phyloP scores from a whole-genome alignment of 2,113 vertebrate genomes.

The Neoarius graeffei region DNA sequence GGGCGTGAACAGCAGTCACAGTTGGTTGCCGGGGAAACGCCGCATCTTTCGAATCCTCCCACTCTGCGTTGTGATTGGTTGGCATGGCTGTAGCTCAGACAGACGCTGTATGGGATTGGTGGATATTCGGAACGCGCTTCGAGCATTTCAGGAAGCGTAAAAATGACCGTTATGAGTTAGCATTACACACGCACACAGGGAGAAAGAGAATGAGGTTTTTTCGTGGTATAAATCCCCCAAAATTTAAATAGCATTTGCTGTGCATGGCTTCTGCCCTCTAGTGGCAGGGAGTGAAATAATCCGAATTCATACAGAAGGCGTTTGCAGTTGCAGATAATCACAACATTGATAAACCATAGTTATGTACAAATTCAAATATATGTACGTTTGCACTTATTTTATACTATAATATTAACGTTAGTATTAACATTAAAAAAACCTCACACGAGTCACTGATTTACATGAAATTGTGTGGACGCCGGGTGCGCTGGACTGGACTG shows the following conservation, averaged over 20 bases:
- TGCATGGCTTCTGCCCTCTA: neutral
- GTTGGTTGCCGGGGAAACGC: neutral
- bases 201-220: too few relatives aligned
- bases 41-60: conserved; percentile 42
- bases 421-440: neutral
- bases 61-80: conserved; percentile 39
- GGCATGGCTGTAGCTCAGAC: conserved; percentile 15
- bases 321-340: too few relatives aligned
- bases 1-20: neutral
- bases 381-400: neutral
- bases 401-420: neutral
- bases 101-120: conserved; percentile 3
- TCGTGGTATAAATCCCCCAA: too few relatives aligned
- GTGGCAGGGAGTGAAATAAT: neutral
- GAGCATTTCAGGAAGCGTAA: conserved; percentile 13
- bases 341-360: neutral
- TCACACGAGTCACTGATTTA: neutral
- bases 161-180: neutral
- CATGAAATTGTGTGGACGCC: neutral
- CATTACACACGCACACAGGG: too few relatives aligned
- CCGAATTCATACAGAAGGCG: too few relatives aligned
- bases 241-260: too few relatives aligned
- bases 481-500: too few relatives aligned
- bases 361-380: neutral
- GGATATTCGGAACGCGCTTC: neutral